Evolutionary conservation across 2,888 invertebrate genomes (phyloP).

Genomic region (Microctonus hyperodae): DNA sequence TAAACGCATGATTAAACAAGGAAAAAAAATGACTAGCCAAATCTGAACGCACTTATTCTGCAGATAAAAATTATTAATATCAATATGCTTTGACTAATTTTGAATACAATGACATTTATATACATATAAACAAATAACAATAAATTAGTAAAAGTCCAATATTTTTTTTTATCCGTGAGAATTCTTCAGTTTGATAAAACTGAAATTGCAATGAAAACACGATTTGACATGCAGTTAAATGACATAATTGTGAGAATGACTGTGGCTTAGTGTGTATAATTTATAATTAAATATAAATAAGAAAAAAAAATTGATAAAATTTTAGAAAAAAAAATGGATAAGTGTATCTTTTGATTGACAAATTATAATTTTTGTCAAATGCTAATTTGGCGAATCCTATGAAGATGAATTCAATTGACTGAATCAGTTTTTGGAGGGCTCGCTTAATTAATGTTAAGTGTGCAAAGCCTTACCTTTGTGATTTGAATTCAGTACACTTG

Average conservation of each 20-base stretch:
- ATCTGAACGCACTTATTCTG: neutral
- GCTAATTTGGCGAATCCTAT: slow-evolving; percentile 3
- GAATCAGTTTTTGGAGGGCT: slow-evolving; percentile 48
- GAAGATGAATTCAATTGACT: slow-evolving; percentile 28
- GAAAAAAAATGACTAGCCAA: neutral
- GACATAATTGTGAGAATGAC: slow-evolving; percentile 46
- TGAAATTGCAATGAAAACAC: slow-evolving; percentile 29
- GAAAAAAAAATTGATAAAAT: slow-evolving; percentile 15
- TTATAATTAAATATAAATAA: slow-evolving; percentile 35
- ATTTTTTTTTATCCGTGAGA: too few relatives aligned
- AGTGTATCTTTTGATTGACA: neutral
- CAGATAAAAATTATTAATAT: neutral
- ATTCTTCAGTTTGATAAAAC: neutral
- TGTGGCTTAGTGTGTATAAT: slow-evolving; percentile 43
- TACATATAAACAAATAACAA: neutral
- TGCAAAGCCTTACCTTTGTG: slow-evolving; percentile 46
- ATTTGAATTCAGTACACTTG: slow-evolving; percentile 36
- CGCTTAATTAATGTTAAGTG: slow-evolving; percentile 49
- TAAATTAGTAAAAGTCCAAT: neutral
- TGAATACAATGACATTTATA: too few relatives aligned
- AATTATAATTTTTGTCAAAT: slow-evolving; percentile 10
- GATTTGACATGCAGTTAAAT: slow-evolving; percentile 57
- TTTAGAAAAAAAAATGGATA: slow-evolving; percentile 10
- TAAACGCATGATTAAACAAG: slow-evolving; percentile 6
- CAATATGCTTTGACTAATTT: too few relatives aligned